Evolutionary conservation across 2,113 vertebrate species (phyloP).

Genomic region (Lanius collurio): DNA sequence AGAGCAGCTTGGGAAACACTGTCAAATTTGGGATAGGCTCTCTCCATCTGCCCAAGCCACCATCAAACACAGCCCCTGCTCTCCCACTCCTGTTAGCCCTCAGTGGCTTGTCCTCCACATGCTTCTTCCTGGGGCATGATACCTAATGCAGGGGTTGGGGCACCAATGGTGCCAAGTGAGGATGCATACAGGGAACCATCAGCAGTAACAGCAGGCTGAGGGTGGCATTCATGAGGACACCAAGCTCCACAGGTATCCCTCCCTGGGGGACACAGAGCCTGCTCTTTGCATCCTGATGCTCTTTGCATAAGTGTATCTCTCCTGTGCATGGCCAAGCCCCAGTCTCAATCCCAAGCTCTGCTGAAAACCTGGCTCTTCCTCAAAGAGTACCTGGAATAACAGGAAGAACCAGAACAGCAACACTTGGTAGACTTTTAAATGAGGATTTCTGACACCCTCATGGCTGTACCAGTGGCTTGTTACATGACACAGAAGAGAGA

Average conservation of each 20-base stretch:
- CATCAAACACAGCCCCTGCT: background rate
- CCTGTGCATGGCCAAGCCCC: accelerated
- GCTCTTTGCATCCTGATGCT: too few relatives aligned
- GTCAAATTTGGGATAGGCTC: background rate
- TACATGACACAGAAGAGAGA: background rate
- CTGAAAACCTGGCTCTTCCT: background rate
- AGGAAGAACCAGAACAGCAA: conserved; percentile 1
- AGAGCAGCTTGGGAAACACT: background rate
- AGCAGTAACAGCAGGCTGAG: accelerated
- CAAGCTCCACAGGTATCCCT: background rate
- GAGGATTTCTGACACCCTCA: background rate
- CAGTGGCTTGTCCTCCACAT: background rate
- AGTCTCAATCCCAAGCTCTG: background rate
- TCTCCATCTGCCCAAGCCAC: background rate
- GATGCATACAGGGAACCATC: background rate
- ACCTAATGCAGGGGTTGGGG: background rate
- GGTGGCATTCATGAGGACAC: accelerated
- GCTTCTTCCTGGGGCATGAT: accelerated
- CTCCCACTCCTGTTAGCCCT: background rate
- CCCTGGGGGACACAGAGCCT: too few relatives aligned
- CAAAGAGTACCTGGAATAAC: background rate
- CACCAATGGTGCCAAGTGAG: accelerated
- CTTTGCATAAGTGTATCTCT: accelerated
- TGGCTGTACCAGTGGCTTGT: background rate
- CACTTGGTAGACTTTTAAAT: background rate